Evolutionary conservation across 2,888 invertebrate genomes (phyloP).

Genomic region (Buathra laborator): DNA sequence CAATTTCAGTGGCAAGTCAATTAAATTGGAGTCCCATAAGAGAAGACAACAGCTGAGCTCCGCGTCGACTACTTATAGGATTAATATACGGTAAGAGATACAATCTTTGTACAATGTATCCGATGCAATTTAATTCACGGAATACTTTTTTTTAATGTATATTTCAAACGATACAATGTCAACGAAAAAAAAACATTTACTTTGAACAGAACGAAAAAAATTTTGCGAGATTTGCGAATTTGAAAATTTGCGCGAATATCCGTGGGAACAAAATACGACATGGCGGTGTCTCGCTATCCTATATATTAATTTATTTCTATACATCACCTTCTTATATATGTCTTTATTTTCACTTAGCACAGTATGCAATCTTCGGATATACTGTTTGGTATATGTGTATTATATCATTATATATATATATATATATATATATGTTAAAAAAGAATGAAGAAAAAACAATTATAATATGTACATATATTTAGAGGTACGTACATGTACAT

Average conservation of each 20-base stretch:
- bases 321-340: not conserved
- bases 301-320: conserved; percentile 31
- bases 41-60: not conserved
- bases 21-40: conserved; percentile 63
- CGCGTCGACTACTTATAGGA: conserved; percentile 28
- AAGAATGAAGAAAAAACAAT: conserved; percentile 24
- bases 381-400: conserved; percentile 48
- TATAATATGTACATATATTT: conserved; percentile 27
- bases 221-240: not conserved
- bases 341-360: conserved; percentile 35
- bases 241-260: conserved; percentile 12
- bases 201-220: conserved; percentile 2
- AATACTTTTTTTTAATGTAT: conserved; percentile 5
- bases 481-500: conserved; percentile 34
- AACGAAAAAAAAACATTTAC: not conserved
- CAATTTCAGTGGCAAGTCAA: conserved; percentile 80
- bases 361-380: conserved; percentile 18
- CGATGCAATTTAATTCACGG: conserved; percentile 2
- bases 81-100: conserved; percentile 43
- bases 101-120: conserved; percentile 22
- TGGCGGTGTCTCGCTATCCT: conserved; percentile 8
- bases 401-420: conserved; percentile 31
- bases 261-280: conserved; percentile 51
- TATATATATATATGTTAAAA: conserved; percentile 12
- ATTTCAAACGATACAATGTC: not conserved